Base-by-base conservation (phyloP, 2,888 invertebrate genomes). In the Chalcis sispes region DNA sequence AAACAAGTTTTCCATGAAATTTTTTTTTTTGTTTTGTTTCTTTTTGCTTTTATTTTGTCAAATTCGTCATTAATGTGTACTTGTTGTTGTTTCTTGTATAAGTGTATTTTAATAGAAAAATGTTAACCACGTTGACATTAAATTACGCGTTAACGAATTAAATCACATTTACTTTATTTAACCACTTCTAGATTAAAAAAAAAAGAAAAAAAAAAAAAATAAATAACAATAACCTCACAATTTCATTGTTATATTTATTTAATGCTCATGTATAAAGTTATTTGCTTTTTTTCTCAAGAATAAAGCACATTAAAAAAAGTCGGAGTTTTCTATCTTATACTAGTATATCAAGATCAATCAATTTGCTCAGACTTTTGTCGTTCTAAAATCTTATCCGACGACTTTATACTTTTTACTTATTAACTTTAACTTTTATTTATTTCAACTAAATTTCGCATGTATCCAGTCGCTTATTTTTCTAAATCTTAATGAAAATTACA, bases 151-250 rank as follows among this genome's bases (percentile, higher is more conserved):
- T 62, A 70, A 65, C 42, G 59, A 73, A 77, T 73, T 59, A 70
- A 73, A 77, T 77, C 72, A 77, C 77, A 73, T 54, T 77, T 77
- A 65, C 70, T 72, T 70, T 36, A 61, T 59, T 65, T 59, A 72
- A 73, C 29, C 40, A 48, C 48, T 62, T 29, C 54, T 58, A 65
- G 46, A 42, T 65, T 20, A n/a, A 15, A 27, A 4, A 70, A 73
- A 70, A 23, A 70, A n/a, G n/a, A n/a, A n/a, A n/a, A n/a, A n/a
- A n/a, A n/a, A n/a, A n/a, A n/a, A n/a, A n/a, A n/a, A n/a, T n/a
- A n/a, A n/a, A n/a, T n/a, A 77, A 72, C 29, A 50, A 48, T 56
- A 67, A 64, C 54, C 56, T 20, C 13, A 10, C 42, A 56, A 72
- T 54, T 76, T 52, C 40, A 46, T 72, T 40, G 27, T 27, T 74